Evolutionary conservation across 2,113 vertebrate species (phyloP).

Genomic region (Menura novaehollandiae): DNA sequence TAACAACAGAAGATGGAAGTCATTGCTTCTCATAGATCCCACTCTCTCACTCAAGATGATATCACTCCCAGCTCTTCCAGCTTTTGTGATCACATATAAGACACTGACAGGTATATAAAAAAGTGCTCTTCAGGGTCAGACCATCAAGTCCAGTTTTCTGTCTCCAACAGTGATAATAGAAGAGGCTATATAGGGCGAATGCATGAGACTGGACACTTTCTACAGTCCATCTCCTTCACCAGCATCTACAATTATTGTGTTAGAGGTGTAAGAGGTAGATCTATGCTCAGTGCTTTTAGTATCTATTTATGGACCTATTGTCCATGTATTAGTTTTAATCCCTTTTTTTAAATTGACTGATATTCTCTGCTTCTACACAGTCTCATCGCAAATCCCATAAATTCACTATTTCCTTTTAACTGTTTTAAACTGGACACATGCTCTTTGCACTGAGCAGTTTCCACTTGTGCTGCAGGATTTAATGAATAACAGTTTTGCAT

Average conservation of each 20-base stretch:
- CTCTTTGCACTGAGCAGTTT: neutral
- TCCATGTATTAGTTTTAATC: neutral
- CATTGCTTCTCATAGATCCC: neutral
- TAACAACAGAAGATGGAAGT: neutral
- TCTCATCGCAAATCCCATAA: neutral
- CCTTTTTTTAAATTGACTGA: neutral
- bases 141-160: neutral
- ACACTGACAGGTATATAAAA: neutral
- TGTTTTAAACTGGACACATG: neutral
- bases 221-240: neutral
- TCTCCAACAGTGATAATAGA: conserved; percentile 17
- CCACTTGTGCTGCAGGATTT: neutral
- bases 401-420: neutral
- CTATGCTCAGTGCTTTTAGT: neutral
- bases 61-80: neutral
- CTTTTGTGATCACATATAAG: neutral
- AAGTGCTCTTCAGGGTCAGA: neutral
- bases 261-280: neutral
- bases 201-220: neutral
- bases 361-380: neutral
- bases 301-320: neutral
- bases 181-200: neutral
- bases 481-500: neutral
- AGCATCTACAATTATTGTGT: neutral
- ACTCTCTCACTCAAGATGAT: neutral